These are phyloP conservation scores for Lingula anatina DNA, from an alignment of 2,888 invertebrate species.

Conservation along the genomic window DNA sequence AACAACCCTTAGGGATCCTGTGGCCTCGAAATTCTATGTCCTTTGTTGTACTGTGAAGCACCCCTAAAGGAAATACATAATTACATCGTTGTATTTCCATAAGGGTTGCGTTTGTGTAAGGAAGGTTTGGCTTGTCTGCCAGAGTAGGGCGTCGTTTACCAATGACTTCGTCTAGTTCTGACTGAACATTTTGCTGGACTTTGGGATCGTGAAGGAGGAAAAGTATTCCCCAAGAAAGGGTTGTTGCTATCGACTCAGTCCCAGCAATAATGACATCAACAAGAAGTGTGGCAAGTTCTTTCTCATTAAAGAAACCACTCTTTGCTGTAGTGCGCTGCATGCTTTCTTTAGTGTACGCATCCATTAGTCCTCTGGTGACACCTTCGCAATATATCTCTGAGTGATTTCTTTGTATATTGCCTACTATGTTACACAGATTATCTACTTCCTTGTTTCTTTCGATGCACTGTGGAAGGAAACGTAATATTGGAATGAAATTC, in stretches of 20 bases:
- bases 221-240: conserved; percentile 5
- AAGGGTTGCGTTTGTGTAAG: conserved; percentile 6
- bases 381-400: too few relatives aligned
- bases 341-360: too few relatives aligned
- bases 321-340: too few relatives aligned
- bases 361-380: too few relatives aligned
- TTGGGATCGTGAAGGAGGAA: conserved; percentile 4
- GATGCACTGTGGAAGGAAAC: too few relatives aligned
- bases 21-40: conserved; percentile 5
- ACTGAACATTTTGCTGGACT: conserved; percentile 1
- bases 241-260: conserved; percentile 5
- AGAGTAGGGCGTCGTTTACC: not conserved
- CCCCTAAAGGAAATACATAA: conserved; percentile 5
- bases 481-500: too few relatives aligned
- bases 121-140: conserved; percentile 2
- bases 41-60: conserved; percentile 5
- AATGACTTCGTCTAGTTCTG: conserved; percentile 6
- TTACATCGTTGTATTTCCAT: conserved; percentile 6
- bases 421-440: too few relatives aligned
- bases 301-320: too few relatives aligned
- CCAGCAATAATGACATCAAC: conserved; percentile 5
- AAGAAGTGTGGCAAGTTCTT: not conserved
- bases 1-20: conserved; percentile 2
- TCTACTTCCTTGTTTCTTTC: too few relatives aligned
- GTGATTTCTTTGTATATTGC: too few relatives aligned